Base-by-base conservation (phyloP, 2,113 vertebrate species). In the Myrmophylax atrothorax region DNA sequence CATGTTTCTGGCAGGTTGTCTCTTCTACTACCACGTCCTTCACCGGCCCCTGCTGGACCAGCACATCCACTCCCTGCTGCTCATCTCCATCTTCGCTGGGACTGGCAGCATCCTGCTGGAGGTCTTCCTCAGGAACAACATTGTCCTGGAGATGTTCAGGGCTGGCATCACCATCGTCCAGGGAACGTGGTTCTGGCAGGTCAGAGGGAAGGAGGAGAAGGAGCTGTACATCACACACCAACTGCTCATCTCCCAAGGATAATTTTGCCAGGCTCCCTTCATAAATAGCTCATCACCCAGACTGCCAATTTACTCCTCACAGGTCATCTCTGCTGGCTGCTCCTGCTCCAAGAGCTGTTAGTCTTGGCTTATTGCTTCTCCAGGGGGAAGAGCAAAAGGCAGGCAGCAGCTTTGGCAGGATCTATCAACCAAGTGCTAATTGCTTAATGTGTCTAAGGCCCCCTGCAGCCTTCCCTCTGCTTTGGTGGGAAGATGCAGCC, bases 141-240 rank as follows among this genome's bases (percentile, higher is more conserved):
- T 98, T 1, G 64, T 99, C 89, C 91, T 99, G 93, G 98, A 99
- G 91, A 96, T 99, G 38, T 97, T 99, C 52, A 92, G 98, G n/a
- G 96, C 98, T 3, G 97, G 97, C 29, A 26, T 99, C n/a, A 77
- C 98, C 89, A 97, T 99, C n/a, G 90, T 99, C n/a, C 99, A 99
- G 92, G 99, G 99, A 28, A 98, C 99, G 0, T 99, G 99, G 99
- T 99, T 99, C 97, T 99, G 98, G 98, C 99, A 99, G 99, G 99
- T 99, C 83, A 52, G 60, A 60, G 44, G 6, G 50, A 37, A 70
- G 26, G 73, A 37, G 67, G 37, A 52, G 1, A 7, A 40, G 38
- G 3, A 50, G 56, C 67, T 2, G 4, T 44, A 12, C 33, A 8
- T 77, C 53, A 29, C 0, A 0, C 7, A 28, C 53, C 86, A 73